Base-by-base conservation (phyloP, 2,113 vertebrate genomes). In the Ivindomyrus marchei region DNA sequence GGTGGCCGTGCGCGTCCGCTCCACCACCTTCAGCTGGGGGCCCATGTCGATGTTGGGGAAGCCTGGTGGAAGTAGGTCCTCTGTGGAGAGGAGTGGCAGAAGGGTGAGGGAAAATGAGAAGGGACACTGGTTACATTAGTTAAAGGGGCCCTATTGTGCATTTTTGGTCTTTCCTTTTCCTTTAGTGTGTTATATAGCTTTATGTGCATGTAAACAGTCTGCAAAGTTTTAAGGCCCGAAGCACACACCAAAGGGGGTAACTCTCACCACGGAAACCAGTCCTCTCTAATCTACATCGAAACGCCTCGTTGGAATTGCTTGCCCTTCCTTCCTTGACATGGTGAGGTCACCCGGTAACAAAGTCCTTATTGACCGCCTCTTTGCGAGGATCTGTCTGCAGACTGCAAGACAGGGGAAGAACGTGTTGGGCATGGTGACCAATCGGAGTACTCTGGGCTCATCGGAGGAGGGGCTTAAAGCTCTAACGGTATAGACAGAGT, bases 21-120 rank as follows among this genome's bases (percentile, higher is more conserved):
- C 98, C 90, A 99, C 98, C 91, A 99, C 98, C 91, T 99, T 99
- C 93, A 99, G 95, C 93, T 99, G 98, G 5, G 98, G 98, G 47
- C 98, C 98, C 98, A 99, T 99, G 94, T 99, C 98, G 0, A 99
- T 99, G 94, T 97, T 98, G 0, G 98, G 98, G 94, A 99, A 99
- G 74, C 98, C 98, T 0, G 95, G 90, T 36, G 98, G 98, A n/a
- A 99, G 93, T 89, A 98, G 97, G 95, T 99, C 98, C 96, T 99
- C 98, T 99, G 97, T 91, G 46, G 83, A 89, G 90, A 42, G 27
- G 45, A 91, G 89, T 45, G 36, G 31, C 4, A 53, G 45, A 53
- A 24, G 50, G 47, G 80, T 17, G 56, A 31, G n/a, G 8, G 53
- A 31, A 21, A 9, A 56, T 3, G 0, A 88, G 1, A 2, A 31